Evolutionary conservation across 2,888 invertebrate genomes (phyloP), one percentile per base, ranked within the genome.

Genomic region (Pristionchus mayeri): DNA sequence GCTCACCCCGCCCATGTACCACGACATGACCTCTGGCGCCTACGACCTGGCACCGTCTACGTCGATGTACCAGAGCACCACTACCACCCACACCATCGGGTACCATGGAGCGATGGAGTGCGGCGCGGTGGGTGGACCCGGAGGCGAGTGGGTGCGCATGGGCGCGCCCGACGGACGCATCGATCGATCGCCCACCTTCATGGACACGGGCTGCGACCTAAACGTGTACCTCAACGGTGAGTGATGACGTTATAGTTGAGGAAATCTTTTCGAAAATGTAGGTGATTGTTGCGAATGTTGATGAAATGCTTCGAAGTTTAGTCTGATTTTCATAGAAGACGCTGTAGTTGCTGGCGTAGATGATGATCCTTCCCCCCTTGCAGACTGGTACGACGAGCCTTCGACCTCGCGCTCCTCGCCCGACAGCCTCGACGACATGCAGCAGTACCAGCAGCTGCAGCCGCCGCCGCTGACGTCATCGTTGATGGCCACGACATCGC

Each of bases 111-210:
- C n/a, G n/a, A n/a, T n/a, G n/a, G n/a, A n/a, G n/a, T n/a, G n/a
- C n/a, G 50, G n/a, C 2, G 4, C 13, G 0, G n/a, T 13, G 54
- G 54, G 54, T 21, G 3, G 7, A 6, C 21, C 37, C n/a, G 67
- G 48, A 21, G 52, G 16, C 40, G 80, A 37, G 4, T 80, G 80
- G 80, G 11, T 80, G n/a, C 18, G 30, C 6, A 63, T 82, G 63
- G 81, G 81, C 3, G 48, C 30, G 4, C 16, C 30, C 18, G 63
- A 82, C 30, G 81, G 81, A 27, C 21, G 52, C 48, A 50, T 82
- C 13, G 81, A 82, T 21, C 44, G 63, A 44, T 82, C 81, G 11
- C 81, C 81, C 13, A 82, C 60, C 13, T 82, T 82, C 81, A 63
- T 63, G 63, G 81, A 82, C 48, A 63, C 81, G 2, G 40, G 37